Base-by-base conservation (phyloP, 2,113 vertebrate species). In the Pygoscelis adeliae region DNA sequence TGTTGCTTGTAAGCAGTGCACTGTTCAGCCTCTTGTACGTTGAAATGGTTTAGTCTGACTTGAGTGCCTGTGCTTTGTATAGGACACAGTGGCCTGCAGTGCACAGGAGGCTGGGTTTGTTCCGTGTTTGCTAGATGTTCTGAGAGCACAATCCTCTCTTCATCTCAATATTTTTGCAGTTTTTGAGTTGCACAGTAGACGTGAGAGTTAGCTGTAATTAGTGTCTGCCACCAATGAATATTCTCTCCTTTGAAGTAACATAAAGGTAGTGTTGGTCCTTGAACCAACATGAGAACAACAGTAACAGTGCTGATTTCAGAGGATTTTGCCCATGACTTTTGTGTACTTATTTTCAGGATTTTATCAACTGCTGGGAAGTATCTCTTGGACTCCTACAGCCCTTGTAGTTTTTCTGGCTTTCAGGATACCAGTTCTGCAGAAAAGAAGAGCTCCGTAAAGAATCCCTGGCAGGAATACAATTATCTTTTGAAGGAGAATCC, bases 401-500 rank as follows among this genome's bases (percentile, higher is more conserved):
- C 99, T 42, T 99, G 99, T 76, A 99, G 99, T 95, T 98, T 99
- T 95, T 98, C 98, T 4, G 98, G 99, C 61, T 98, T 99, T 87
- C 99, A 99, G 94, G 99, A 99, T 30, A 94, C 96, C 87, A 97
- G 98, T 91, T 95, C 98, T 88, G 86, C 98, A 3, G 99, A 99
- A 74, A 99, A 98, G 97, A 99, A 98, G 97, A 98, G 93, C 71
- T 82, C 97, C 13, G n/a, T 96, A 90, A 99, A 98, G 97, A 99
- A 99, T 93, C 99, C 99, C 10, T 99, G 99, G 99, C 99, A 99
- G 95, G 99, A 99, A 14, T 99, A 99, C 96, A 99, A 99, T 97
- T 99, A 99, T 82, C 99, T 99, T 19, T 98, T 99, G 98, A 99
- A 98, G 92, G 99, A 99, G 56, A 99, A 98, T 89, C 98, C 98